A percentile compares a stretch with the other conserved stretches of the same genome.
Conservation (phyloP, 2,888 invertebrate genomes). For the Cloeon dipterum region DNA sequence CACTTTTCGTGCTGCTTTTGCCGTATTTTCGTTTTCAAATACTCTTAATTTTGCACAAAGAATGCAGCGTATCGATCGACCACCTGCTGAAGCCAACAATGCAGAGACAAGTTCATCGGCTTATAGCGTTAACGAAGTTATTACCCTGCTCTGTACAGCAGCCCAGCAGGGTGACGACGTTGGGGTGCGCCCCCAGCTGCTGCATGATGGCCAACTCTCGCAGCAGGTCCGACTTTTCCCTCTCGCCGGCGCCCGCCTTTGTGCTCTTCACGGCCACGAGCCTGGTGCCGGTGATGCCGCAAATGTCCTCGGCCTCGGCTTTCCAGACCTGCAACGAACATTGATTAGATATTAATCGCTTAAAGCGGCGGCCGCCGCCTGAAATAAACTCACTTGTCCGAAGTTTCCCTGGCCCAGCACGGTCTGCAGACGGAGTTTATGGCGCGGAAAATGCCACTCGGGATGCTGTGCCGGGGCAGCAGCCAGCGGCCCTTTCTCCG, state of each 20-base stretch:
- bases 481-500: too few relatives aligned
- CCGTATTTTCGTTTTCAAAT: too few relatives aligned
- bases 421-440: slow-evolving; percentile 51
- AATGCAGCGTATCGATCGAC: too few relatives aligned
- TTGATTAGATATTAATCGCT: not conserved
- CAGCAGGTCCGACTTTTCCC: slow-evolving; percentile 40
- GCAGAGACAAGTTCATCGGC: too few relatives aligned
- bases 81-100: too few relatives aligned
- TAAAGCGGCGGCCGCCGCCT: not conserved
- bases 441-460: slow-evolving; percentile 50
- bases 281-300: slow-evolving; percentile 45
- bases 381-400: slow-evolving; percentile 35
- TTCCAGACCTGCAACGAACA: slow-evolving; percentile 41
- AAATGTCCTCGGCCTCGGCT: slow-evolving; percentile 59
- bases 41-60: too few relatives aligned
- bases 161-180: slow-evolving; percentile 57
- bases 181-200: slow-evolving; percentile 57
- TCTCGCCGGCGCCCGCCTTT: slow-evolving; percentile 51
- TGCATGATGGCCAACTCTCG: slow-evolving; percentile 59
- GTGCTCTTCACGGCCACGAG: slow-evolving; percentile 71
- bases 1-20: too few relatives aligned
- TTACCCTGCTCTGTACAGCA: slow-evolving; percentile 68
- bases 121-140: too few relatives aligned
- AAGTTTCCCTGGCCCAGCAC: slow-evolving; percentile 67
- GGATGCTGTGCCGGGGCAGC: too few relatives aligned